phyloP scores from a whole-genome alignment of 1,140 invertebrate genomes.

The Neuroterus valhalla region DNA sequence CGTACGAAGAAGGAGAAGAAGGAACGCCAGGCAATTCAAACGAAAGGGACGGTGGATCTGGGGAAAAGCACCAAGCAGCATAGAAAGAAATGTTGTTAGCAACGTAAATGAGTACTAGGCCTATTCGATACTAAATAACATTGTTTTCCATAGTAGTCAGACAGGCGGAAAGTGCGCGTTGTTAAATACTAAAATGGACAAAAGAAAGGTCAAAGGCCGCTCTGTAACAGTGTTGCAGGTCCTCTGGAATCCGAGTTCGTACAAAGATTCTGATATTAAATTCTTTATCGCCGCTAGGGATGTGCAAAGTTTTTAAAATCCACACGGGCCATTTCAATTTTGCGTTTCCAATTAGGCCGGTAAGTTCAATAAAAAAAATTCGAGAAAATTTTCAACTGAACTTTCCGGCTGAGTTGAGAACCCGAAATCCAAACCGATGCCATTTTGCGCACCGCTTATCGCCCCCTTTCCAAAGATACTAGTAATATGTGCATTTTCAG shows the following conservation, averaged over 20 bases:
- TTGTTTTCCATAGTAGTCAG: slow-evolving; percentile 54
- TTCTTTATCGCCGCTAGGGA: too few species aligned
- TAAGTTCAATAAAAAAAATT: too few species aligned
- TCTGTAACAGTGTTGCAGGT: too few species aligned
- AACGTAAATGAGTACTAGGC: slow-evolving; percentile 50
- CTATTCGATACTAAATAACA: slow-evolving; percentile 50
- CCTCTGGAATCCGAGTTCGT: slow-evolving; percentile 45
- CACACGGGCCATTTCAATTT: too few species aligned
- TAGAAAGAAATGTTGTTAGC: slow-evolving; percentile 74
- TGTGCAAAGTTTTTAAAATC: too few species aligned
- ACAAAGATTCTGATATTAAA: slow-evolving; percentile 42
- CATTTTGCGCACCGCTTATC: slow-evolving; percentile 5
- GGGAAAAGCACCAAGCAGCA: slow-evolving; percentile 73
- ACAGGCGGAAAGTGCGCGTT: slow-evolving; percentile 62
- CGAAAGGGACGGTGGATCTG: slow-evolving; percentile 76
- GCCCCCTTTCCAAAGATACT: slow-evolving; percentile 34
- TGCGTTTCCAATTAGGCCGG: too few species aligned
- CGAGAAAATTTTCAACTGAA: too few species aligned
- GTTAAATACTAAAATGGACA: slow-evolving; percentile 58
- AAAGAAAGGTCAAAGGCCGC: slow-evolving; percentile 40
- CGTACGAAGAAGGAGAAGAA: slow-evolving; percentile 81
- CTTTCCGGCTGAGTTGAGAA: too few species aligned
- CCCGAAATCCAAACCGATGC: too few species aligned
- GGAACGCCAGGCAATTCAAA: slow-evolving; percentile 78
- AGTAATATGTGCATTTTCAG: slow-evolving; percentile 35